A percentile compares a stretch with the other conserved stretches of the same genome.
These are phyloP conservation scores for Geopemphigus sp. DNA, from an alignment of 1,140 invertebrate genomes.

Conservation along the genomic window DNA sequence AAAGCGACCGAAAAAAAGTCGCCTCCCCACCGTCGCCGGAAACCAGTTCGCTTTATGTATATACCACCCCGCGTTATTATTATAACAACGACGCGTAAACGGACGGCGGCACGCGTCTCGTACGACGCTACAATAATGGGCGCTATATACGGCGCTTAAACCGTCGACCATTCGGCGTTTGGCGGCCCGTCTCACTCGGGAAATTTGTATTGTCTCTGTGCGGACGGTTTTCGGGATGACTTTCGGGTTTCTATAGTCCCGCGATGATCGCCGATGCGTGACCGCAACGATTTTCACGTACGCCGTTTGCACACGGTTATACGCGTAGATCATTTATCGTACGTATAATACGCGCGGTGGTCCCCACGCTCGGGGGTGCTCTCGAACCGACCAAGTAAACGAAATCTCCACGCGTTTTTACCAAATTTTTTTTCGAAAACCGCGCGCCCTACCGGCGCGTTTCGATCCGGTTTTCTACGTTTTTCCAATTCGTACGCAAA, in stretches of 20 bases:
- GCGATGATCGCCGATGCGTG: not conserved
- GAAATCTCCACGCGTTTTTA: too few species aligned
- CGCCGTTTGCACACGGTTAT: too few species aligned
- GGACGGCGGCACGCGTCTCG: slow-evolving; percentile 21
- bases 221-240: not conserved
- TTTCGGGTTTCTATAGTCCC: not conserved
- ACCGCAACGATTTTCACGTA: not conserved
- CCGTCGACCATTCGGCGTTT: not conserved
- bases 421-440: too few species aligned
- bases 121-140: not conserved
- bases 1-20: not conserved
- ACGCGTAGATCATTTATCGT: too few species aligned
- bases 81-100: not conserved
- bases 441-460: too few species aligned
- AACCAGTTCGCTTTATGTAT: slow-evolving; percentile 30
- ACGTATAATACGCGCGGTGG: not conserved
- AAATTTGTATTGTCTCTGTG: not conserved
- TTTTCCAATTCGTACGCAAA: too few species aligned
- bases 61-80: not conserved
- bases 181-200: too few species aligned
- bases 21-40: not conserved
- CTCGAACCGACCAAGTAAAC: too few species aligned
- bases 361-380: not conserved
- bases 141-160: not conserved
- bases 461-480: too few species aligned